Percentiles rank a stretch among this genome's conserved stretches.
Evolutionary conservation across 2,888 invertebrate genomes (phyloP).

Genomic region (Peribatodes rhomboidaria): DNA sequence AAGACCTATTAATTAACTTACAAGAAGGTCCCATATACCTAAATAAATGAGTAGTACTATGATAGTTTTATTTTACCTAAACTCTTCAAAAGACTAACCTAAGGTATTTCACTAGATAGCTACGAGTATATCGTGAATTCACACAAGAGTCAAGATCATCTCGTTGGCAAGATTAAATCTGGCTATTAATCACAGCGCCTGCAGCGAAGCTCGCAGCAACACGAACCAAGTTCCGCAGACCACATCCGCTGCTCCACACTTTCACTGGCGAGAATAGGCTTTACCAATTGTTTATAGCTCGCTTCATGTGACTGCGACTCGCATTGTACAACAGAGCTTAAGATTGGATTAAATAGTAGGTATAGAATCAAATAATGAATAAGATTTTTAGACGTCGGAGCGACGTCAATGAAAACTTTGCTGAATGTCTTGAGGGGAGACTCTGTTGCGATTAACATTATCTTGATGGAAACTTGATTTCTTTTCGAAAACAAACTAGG

Average conservation of each 20-base stretch:
- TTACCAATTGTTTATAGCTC: constrained; percentile 58
- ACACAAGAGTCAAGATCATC: constrained; percentile 24
- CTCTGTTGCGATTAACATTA: too few species aligned
- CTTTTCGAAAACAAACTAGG: too few species aligned
- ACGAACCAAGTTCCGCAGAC: constrained; percentile 29
- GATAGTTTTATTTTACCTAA: not conserved
- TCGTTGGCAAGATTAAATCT: constrained; percentile 25
- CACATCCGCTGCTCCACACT: constrained; percentile 56
- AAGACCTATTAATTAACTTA: too few species aligned
- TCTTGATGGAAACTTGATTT: too few species aligned
- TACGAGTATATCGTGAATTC: constrained; percentile 12
- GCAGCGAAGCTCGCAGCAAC: constrained; percentile 30
- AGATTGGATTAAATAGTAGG: constrained; percentile 39
- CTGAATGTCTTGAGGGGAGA: too few species aligned
- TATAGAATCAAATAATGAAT: not conserved
- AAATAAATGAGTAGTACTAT: too few species aligned
- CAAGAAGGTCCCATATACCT: too few species aligned
- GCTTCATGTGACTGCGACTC: constrained; percentile 25
- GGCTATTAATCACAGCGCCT: constrained; percentile 34
- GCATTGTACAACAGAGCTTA: constrained; percentile 39
- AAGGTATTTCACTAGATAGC: constrained; percentile 1
- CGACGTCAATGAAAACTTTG: not conserved
- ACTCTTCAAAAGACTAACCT: not conserved
- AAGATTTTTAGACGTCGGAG: not conserved
- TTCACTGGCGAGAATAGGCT: constrained; percentile 58